Conservation (phyloP, 1,140 invertebrate genomes). For the Melitaea cinxia region DNA sequence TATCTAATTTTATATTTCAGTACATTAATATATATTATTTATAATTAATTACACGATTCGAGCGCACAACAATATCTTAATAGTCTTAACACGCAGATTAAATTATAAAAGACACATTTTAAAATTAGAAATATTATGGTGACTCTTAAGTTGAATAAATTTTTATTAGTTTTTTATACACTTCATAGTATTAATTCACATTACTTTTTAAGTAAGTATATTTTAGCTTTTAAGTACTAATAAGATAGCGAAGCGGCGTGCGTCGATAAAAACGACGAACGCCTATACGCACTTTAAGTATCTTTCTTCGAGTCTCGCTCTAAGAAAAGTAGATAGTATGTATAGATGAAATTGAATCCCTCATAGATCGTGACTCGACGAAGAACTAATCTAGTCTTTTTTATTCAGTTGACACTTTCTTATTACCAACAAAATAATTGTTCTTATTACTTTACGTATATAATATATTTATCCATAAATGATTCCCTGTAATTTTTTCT, state of each 20-base stretch:
- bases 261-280: constrained; percentile 60
- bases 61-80: not conserved
- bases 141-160: not conserved
- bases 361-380: constrained; percentile 57
- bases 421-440: not conserved
- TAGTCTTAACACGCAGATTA: constrained; percentile 4
- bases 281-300: constrained; percentile 67
- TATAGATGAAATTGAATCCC: constrained; percentile 1
- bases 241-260: constrained; percentile 58
- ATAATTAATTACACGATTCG: constrained; percentile 2
- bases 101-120: constrained; percentile 2
- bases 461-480: not conserved
- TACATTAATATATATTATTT: not conserved
- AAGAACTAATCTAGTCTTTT: constrained; percentile 77
- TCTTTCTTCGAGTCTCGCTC: constrained; percentile 63
- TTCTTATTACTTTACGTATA: constrained; percentile 14
- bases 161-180: not conserved
- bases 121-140: not conserved
- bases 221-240: constrained; percentile 31
- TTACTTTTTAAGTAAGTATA: constrained; percentile 17
- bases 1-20: constrained; percentile 20
- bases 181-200: constrained; percentile 7
- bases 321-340: constrained; percentile 3
- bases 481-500: not conserved
- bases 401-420: constrained; percentile 24